Percentiles rank a stretch among this genome's conserved stretches.
Evolutionary conservation across 2,888 invertebrate genomes (phyloP).

Genomic region (Sthenelais limicola): DNA sequence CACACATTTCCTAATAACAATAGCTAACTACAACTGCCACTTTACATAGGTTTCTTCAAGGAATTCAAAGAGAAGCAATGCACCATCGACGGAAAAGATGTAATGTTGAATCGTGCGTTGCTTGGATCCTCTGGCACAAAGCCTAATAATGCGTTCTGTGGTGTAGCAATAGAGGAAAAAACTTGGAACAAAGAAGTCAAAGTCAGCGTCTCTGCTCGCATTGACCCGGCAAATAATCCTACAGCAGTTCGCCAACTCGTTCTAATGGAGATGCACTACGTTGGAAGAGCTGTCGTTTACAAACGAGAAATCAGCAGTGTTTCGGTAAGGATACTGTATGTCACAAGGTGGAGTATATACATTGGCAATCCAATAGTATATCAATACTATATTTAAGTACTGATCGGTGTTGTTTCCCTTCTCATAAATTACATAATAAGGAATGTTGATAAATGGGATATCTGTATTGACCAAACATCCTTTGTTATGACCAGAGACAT

Average conservation of each 20-base stretch:
- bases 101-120: background rate
- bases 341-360: too few species aligned
- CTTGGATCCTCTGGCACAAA: background rate
- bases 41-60: conserved; percentile 10
- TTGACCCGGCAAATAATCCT: background rate
- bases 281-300: background rate
- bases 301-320: background rate
- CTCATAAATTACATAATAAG: too few species aligned
- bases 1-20: too few species aligned
- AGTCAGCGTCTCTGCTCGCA: background rate
- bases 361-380: too few species aligned
- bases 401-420: too few species aligned
- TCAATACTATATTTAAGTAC: too few species aligned
- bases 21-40: too few species aligned
- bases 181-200: conserved; percentile 4
- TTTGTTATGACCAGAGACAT: too few species aligned
- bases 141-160: conserved; percentile 5
- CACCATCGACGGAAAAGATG: background rate
- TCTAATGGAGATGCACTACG: conserved; percentile 1
- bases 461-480: too few species aligned
- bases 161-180: background rate
- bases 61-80: conserved; percentile 22
- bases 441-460: too few species aligned
- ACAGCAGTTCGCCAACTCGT: conserved; percentile 5
- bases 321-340: conserved; percentile 9